Conservation (phyloP, 2,888 invertebrate species). For the Eulithis prunata region DNA sequence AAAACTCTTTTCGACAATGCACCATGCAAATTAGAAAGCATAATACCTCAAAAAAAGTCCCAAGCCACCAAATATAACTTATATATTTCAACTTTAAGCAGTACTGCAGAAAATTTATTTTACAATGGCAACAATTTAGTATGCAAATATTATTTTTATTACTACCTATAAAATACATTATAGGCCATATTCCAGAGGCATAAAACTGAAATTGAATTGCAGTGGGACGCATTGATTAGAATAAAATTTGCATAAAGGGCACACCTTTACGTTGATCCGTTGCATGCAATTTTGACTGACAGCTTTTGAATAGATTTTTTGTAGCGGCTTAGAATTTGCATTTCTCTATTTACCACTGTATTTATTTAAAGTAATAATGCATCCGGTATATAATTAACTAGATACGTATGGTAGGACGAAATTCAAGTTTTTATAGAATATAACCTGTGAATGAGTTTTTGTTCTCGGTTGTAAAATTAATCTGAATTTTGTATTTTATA, state of each 20-base stretch:
- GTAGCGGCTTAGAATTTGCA: conserved; percentile 32
- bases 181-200: conserved; percentile 36
- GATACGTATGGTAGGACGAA: too few relatives aligned
- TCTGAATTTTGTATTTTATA: too few relatives aligned
- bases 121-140: conserved; percentile 48
- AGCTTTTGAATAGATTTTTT: conserved; percentile 59
- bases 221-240: conserved; percentile 41
- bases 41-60: conserved; percentile 46
- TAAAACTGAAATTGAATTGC: conserved; percentile 48
- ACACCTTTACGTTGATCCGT: conserved; percentile 80
- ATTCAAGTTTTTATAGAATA: too few relatives aligned
- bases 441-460: too few relatives aligned
- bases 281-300: conserved; percentile 80
- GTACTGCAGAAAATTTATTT: conserved; percentile 47
- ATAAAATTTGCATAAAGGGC: conserved; percentile 78
- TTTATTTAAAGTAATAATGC: too few relatives aligned
- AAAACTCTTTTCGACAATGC: conserved; percentile 78
- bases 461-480: too few relatives aligned
- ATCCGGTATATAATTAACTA: too few relatives aligned
- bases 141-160: conserved; percentile 62
- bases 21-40: conserved; percentile 80
- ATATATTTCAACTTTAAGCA: conserved; percentile 54
- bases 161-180: conserved; percentile 28
- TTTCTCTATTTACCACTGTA: conserved; percentile 20
- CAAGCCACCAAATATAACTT: conserved; percentile 35